Percentiles rank a stretch among this genome's conserved stretches.
Evolutionary conservation across 2,113 vertebrate genomes (phyloP).

Genomic region (Gambusia affinis): DNA sequence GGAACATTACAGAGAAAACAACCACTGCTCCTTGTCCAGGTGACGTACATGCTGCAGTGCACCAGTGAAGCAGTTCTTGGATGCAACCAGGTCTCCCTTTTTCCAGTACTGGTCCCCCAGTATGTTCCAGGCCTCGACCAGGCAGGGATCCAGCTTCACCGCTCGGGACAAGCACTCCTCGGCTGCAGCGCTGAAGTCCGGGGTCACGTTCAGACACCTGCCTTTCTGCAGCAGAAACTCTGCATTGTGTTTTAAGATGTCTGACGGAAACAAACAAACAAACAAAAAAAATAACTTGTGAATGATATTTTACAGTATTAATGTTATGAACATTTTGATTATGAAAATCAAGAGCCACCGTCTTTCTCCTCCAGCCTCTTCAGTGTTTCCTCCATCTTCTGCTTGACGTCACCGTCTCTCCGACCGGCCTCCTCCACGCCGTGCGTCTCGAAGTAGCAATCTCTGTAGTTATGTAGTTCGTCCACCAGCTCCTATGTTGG

Average conservation of each 20-base stretch:
- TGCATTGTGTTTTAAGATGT: constrained; percentile 75
- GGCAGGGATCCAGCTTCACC: constrained; percentile 87
- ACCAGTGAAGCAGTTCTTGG: constrained; percentile 90
- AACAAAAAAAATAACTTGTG: not conserved
- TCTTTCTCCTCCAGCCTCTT: constrained; percentile 81
- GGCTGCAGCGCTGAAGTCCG: constrained; percentile 80
- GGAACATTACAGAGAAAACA: not conserved
- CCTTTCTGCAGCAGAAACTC: constrained; percentile 86
- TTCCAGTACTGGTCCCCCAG: constrained; percentile 94
- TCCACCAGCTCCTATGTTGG: constrained; percentile 84
- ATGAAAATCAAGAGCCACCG: constrained; percentile 62
- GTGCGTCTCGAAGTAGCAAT: constrained; percentile 88
- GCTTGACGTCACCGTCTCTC: constrained; percentile 82
- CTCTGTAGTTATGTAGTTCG: constrained; percentile 85
- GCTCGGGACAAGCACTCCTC: constrained; percentile 87
- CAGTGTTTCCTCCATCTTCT: constrained; percentile 81
- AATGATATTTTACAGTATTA: not conserved
- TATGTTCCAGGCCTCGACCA: constrained; percentile 91
- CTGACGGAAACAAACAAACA: constrained; percentile 56
- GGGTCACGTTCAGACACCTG: constrained; percentile 83
- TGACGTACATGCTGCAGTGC: constrained; percentile 82
- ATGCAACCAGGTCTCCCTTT: constrained; percentile 85
- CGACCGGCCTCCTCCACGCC: constrained; percentile 82
- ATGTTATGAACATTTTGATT: not conserved
- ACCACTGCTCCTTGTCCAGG: not conserved